Percentiles rank a stretch among this genome's conserved stretches.
Evolutionary conservation across 2,113 vertebrate species (phyloP).

Genomic region (Centropus unirufus): DNA sequence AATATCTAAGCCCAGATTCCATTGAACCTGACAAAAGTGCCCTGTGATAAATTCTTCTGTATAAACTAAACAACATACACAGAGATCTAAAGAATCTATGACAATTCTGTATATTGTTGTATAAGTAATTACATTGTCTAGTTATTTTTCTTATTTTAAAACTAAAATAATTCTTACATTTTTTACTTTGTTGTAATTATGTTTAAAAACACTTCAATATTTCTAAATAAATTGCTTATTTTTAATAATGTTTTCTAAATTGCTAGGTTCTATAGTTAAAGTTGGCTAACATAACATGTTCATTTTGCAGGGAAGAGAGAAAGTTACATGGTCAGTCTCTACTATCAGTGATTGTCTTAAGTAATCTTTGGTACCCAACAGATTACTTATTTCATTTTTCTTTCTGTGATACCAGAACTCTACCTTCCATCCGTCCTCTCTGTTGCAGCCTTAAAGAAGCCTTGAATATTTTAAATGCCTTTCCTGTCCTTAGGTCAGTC

Average conservation of each 20-base stretch:
- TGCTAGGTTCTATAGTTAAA: neutral
- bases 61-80: neutral
- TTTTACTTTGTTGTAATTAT: neutral
- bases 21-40: neutral
- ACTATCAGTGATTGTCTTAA: neutral
- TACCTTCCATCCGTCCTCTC: neutral
- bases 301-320: neutral
- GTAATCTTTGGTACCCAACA: neutral
- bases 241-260: neutral
- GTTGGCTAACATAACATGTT: neutral
- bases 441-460: neutral
- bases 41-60: neutral
- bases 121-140: neutral
- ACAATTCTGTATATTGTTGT: neutral
- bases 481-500: neutral
- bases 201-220: neutral
- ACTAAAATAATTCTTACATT: neutral
- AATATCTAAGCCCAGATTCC: neutral
- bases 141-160: neutral
- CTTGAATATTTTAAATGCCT: neutral
- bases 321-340: neutral
- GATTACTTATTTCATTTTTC: neutral
- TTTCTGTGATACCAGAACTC: neutral
- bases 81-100: neutral
- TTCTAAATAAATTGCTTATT: neutral